phyloP scores from a whole-genome alignment of 2,797 vertebrate species.

The Erpetoichthys calabaricus region DNA sequence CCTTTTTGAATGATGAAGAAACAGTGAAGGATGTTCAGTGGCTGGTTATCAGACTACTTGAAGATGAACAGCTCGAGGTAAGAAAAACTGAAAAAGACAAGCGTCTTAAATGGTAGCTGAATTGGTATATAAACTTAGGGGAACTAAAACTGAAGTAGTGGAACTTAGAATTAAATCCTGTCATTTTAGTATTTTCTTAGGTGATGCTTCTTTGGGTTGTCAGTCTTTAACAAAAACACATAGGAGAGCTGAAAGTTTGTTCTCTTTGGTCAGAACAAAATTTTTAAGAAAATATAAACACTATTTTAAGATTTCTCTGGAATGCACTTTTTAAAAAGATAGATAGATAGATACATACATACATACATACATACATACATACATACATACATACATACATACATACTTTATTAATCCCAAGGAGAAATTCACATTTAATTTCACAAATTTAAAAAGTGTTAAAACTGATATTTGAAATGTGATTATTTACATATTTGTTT shows the following conservation, averaged over 20 bases:
- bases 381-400: background rate
- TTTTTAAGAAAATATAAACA: no score
- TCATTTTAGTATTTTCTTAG: background rate
- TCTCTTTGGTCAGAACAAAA: no score
- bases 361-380: background rate
- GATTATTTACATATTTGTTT: no score
- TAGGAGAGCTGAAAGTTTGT: no score
- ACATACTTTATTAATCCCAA: no score
- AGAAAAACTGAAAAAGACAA: conserved; percentile 13
- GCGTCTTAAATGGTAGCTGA: background rate
- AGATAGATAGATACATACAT: no score
- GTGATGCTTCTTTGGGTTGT: no score
- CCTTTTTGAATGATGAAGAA: conserved; percentile 72
- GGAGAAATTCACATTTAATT: background rate
- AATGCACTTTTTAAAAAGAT: background rate
- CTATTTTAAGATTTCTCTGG: no score
- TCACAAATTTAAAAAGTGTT: background rate
- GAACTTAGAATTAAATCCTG: background rate
- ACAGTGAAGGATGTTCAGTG: conserved; percentile 65
- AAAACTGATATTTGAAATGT: no score
- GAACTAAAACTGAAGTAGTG: no score
- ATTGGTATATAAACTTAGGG: background rate
- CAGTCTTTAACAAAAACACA: no score
- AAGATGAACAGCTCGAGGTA: conserved; percentile 95
- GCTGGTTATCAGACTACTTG: conserved; percentile 71